These are phyloP conservation scores for Sorex araneus DNA, from an alignment of 2,113 vertebrate genomes.

Conservation along the genomic window DNA sequence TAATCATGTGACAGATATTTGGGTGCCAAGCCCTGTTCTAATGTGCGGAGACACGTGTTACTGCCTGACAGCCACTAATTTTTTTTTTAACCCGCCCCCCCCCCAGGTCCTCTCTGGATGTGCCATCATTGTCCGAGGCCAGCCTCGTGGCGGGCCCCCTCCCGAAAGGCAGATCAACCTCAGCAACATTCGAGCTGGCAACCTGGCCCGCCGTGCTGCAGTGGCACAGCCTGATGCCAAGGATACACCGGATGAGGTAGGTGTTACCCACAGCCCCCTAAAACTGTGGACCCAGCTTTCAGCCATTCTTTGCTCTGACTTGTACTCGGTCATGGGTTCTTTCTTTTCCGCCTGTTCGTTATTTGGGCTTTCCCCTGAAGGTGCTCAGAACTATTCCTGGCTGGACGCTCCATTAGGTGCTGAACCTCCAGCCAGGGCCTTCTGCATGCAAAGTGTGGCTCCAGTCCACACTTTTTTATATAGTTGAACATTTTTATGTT, in stretches of 20 bases:
- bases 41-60: neutral
- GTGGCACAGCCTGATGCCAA: conserved; percentile 94
- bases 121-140: conserved; percentile 98
- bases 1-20: neutral
- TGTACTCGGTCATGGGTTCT: neutral
- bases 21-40: neutral
- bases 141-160: conserved; percentile 96
- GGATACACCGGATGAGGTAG: conserved; percentile 96
- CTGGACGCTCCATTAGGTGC: no score
- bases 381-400: no score
- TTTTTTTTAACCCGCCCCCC: neutral
- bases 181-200: conserved; percentile 96
- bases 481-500: no score
- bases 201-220: conserved; percentile 93
- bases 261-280: neutral
- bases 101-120: conserved; percentile 96
- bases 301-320: neutral
- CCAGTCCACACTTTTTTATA: no score
- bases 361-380: neutral
- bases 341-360: neutral
- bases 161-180: conserved; percentile 98
- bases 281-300: neutral
- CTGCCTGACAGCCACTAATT: neutral
- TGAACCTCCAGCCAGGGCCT: no score
- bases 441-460: no score